These are phyloP conservation scores for Nyctereutes procyonoides DNA, from an alignment of 2,113 vertebrate species.

Conservation along the genomic window DNA sequence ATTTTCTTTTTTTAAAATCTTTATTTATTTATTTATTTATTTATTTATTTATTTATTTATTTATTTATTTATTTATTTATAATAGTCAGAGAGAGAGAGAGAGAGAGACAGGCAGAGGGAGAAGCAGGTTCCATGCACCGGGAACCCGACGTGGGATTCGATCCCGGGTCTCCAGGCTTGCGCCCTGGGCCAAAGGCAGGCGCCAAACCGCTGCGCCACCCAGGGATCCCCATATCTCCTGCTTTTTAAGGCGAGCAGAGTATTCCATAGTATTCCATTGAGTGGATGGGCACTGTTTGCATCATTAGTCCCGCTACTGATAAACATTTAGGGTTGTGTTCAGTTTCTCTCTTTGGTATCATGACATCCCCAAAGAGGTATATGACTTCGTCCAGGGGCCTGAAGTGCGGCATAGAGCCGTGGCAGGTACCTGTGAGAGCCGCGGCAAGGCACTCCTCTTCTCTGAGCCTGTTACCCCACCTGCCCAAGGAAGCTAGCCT, in stretches of 20 bases:
- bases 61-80: no score
- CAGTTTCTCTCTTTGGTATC: neutral
- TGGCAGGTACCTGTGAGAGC: neutral
- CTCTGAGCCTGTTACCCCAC: neutral
- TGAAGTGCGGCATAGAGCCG: neutral
- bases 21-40: no score
- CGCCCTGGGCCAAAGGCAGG: no score
- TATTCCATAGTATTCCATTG: neutral
- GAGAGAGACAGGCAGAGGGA: no score
- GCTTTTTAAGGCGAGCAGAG: neutral
- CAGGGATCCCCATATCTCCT: no score
- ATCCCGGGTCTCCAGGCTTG: no score
- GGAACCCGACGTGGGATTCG: no score
- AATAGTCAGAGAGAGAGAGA: no score
- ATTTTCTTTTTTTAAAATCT: no score
- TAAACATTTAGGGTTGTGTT: neutral
- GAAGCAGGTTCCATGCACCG: no score
- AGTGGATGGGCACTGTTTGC: neutral
- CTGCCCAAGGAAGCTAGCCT: neutral
- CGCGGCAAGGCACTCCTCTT: neutral
- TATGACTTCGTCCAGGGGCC: neutral
- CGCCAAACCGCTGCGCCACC: no score
- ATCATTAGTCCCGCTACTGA: fast-evolving
- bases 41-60: no score
- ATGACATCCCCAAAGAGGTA: neutral